Base-by-base conservation (phyloP, 2,888 invertebrate genomes). In the Timandra comae region DNA sequence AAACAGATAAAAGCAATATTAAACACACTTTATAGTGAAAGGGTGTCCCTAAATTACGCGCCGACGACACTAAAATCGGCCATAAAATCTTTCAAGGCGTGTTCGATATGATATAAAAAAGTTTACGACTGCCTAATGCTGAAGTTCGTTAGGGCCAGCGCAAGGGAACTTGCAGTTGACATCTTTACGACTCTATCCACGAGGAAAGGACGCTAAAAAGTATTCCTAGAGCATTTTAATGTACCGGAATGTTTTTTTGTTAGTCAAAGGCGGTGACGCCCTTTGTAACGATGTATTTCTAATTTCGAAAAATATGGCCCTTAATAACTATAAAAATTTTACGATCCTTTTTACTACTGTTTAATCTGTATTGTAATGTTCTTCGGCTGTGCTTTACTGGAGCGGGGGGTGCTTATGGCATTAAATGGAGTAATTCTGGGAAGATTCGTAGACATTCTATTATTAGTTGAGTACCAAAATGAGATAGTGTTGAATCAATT, bases 321-420 rank as follows among this genome's bases (percentile, higher is more conserved):
- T 58, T 64, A 63, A 70, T 69, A 71, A 63, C 68, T 62, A 78
- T 79, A 76, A 78, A 75, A 70, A 45, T 66, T 82, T 82, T 66
- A 84, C 68, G 73, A 71, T 39, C 41, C 38, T 73, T 60, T 82
- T 84, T 81, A 84, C 76, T 78, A 77, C 79, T 76, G 73, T 81
- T 81, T 81, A 82, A 81, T 79, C 77, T 80, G 67, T 55, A 56
- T 63, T 52, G 63, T 69, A 71, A 78, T 66, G 63, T 65, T 46
- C 43, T 52, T 54, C 50, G 48, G 52, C 54, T 59, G 67, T 69
- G 68, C 73, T 59, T 66, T 72, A 69, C 63, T 59, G 65, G 56
- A 51, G 52, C 45, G 52, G 59, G 55, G 55, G 56, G 54, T 50
- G 48, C 45, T 45, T 39, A 55, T 42, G 43, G 38, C 38, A 41